A percentile compares a stretch with the other conserved stretches of the same genome.
These are phyloP conservation scores for Plotosus lineatus DNA, from an alignment of 2,113 vertebrate genomes.

Conservation along the genomic window DNA sequence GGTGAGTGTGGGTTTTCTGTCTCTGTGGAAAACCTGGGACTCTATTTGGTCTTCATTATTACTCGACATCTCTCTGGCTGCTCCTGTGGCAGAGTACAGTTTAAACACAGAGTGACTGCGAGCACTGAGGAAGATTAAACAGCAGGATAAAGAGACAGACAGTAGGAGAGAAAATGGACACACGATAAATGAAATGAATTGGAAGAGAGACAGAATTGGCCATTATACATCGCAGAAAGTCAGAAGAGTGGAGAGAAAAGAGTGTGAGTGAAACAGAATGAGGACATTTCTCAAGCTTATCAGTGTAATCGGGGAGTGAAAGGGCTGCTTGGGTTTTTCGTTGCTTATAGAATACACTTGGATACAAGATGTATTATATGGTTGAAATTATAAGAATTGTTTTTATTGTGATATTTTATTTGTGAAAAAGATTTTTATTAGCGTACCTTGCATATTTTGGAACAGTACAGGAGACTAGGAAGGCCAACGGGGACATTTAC, in stretches of 20 bases:
- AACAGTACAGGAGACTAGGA: too few relatives aligned
- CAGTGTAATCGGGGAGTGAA: not conserved
- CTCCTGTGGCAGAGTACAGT: not conserved
- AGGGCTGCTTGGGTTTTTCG: not conserved
- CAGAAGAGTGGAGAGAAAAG: conserved; percentile 48
- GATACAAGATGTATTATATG: not conserved
- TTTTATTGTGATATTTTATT: too few relatives aligned
- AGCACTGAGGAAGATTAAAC: conserved; percentile 30
- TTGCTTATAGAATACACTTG: not conserved
- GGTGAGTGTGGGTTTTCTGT: conserved; percentile 23
- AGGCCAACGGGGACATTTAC: too few relatives aligned
- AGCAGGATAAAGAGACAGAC: conserved; percentile 15
- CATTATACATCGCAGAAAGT: conserved; percentile 52
- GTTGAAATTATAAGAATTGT: too few relatives aligned
- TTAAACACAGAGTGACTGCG: conserved; percentile 23
- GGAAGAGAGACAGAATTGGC: conserved; percentile 47
- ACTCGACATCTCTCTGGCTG: conserved; percentile 15
- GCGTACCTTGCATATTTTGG: not conserved
- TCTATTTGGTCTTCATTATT: conserved; percentile 30
- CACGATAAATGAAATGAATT: conserved; percentile 17
- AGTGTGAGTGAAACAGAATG: not conserved
- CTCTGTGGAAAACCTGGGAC: conserved; percentile 24
- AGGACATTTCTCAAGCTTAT: not conserved
- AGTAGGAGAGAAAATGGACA: conserved; percentile 10
- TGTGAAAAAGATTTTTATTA: not conserved